Percentiles rank a stretch among this genome's conserved stretches.
Evolutionary conservation across 2,888 invertebrate genomes (phyloP).

Genomic region (Machimus atricapillus): DNA sequence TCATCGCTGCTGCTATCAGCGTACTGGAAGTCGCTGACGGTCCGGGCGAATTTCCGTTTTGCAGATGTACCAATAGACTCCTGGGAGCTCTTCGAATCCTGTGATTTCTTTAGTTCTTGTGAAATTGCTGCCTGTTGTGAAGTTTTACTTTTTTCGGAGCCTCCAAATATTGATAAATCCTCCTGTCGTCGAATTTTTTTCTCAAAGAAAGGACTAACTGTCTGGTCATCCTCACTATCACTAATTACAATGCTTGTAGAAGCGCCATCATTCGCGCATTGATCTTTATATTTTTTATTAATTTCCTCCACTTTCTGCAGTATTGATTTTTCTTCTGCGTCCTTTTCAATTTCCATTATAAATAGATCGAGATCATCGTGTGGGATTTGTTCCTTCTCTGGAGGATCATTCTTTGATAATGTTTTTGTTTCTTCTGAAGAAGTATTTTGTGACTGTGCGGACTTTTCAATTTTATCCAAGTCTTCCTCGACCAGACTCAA

Average conservation of each 20-base stretch:
- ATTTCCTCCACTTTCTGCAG: neutral
- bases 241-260: neutral
- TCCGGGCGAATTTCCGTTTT: neutral
- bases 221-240: constrained; percentile 1
- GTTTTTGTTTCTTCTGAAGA: neutral
- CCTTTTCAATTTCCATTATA: neutral
- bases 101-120: neutral
- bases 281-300: neutral
- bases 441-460: neutral
- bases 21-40: neutral
- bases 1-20: neutral
- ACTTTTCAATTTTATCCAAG: neutral
- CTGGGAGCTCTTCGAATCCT: neutral
- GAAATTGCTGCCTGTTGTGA: neutral
- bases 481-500: constrained; percentile 26
- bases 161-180: neutral
- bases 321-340: neutral
- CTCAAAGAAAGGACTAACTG: neutral
- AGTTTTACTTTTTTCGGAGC: neutral
- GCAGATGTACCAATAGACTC: neutral
- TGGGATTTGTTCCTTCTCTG: neutral
- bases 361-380: neutral
- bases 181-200: neutral
- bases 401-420: neutral
- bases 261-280: neutral